Base-by-base conservation (phyloP, 2,797 vertebrate genomes). In the Onychomys torridus region DNA sequence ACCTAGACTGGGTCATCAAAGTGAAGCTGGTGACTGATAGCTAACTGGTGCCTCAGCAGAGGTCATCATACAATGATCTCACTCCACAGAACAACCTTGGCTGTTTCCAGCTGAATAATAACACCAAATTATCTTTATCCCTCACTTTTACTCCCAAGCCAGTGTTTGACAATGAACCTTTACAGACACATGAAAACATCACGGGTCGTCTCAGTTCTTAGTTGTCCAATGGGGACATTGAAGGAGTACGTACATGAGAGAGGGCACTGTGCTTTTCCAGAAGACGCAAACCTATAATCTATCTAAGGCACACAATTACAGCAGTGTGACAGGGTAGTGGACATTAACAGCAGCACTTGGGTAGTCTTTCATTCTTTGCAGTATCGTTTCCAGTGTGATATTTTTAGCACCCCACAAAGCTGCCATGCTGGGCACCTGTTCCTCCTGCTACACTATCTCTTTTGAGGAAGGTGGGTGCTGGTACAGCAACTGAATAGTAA, bases 391-490 rank as follows among this genome's bases (percentile, higher is more conserved):
- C 49, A 81, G 19, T 14, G 12, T 83, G 75, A 23, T 98, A 98
- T 97, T 97, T 97, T 98, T 97, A 98, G 96, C 40, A n/a, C 37
- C 37, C 96, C 92, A 94, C 93, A 97, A 96, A 96, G 96, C 93
- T 82, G 57, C 55, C 96, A 1, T 90, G 89, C 97, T 95, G 93
- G 79, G 92, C 79, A n/a, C 65, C 89, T 59, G 91, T 85, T 43
- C 92, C 91, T 93, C 92, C 96, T 86, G 55, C 89, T 73, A 76
- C 91, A 91, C 85, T 91, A 4, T 78, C 78, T 52, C 57, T 91
- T 96, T 40, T 59, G 89, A 93, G 88, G 87, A 2, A 1, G 19
- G 49, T 21, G 9, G 67, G 37, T 14, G 3, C 71, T 90, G 52
- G 46, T 55, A 6, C 40, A 86, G 43, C 25, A 93, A 87, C 32